Conservation (phyloP, 2,113 vertebrate genomes). For the Oophaga pumilio region DNA sequence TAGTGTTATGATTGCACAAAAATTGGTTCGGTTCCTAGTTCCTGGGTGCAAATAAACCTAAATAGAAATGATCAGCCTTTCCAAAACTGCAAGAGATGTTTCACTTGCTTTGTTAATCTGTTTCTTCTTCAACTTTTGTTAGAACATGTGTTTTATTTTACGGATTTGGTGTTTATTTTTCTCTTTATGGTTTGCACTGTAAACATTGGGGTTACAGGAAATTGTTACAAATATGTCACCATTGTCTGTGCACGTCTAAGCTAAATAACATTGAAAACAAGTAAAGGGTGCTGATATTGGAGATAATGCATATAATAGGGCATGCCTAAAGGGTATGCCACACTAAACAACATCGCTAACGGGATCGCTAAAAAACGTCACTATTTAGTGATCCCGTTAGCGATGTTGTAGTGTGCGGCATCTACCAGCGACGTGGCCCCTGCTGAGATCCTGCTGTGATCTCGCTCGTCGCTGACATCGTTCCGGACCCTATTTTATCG, state of each 20-base stretch:
- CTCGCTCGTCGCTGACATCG: too few species aligned
- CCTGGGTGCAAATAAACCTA: neutral
- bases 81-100: slow-evolving; percentile 27
- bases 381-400: too few species aligned
- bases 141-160: neutral
- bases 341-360: too few species aligned
- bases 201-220: neutral
- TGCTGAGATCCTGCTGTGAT: too few species aligned
- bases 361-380: too few species aligned
- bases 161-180: neutral
- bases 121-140: slow-evolving; percentile 23
- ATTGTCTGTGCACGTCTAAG: neutral
- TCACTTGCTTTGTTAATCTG: neutral
- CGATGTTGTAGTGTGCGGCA: too few species aligned
- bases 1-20: slow-evolving; percentile 36
- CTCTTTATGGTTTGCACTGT: neutral
- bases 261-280: neutral
- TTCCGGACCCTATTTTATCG: too few species aligned
- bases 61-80: slow-evolving; percentile 26
- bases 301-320: neutral
- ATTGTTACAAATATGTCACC: neutral
- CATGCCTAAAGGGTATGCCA: too few species aligned
- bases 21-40: slow-evolving; percentile 18
- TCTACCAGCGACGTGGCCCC: too few species aligned
- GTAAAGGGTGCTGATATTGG: neutral